These are phyloP conservation scores for Scophthalmus maximus DNA, from an alignment of 2,113 vertebrate genomes.

Conservation along the genomic window DNA sequence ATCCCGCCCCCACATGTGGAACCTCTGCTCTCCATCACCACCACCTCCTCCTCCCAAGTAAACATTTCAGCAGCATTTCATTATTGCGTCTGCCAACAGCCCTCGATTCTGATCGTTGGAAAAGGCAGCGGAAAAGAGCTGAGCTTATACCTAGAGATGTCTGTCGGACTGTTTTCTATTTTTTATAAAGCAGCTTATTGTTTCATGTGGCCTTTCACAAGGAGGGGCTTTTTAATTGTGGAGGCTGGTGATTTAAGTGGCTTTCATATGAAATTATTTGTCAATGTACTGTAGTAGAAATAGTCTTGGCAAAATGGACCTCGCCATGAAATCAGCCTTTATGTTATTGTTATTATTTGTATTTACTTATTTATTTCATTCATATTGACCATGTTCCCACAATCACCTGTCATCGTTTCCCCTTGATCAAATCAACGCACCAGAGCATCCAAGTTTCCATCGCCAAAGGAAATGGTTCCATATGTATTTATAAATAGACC, in stretches of 20 bases:
- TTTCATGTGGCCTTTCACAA: background rate
- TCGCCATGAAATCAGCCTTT: slow-evolving; percentile 4
- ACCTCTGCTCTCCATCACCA: background rate
- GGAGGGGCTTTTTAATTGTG: background rate
- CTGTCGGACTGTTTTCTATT: too few species aligned
- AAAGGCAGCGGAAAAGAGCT: background rate
- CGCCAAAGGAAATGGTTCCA: slow-evolving; percentile 23
- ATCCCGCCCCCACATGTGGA: slow-evolving; percentile 59
- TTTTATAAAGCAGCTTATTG: background rate
- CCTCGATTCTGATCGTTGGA: slow-evolving; percentile 6
- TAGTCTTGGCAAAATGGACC: slow-evolving; percentile 1
- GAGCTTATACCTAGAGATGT: too few species aligned
- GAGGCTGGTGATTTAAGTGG: background rate
- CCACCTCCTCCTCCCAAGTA: slow-evolving; percentile 47
- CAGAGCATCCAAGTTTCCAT: background rate
- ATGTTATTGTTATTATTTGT: too few species aligned
- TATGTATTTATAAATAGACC: slow-evolving; percentile 54
- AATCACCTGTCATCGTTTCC: background rate
- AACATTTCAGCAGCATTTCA: slow-evolving; percentile 62
- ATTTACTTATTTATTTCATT: background rate
- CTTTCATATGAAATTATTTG: too few species aligned
- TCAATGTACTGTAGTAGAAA: background rate
- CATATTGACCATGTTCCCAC: background rate
- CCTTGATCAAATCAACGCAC: slow-evolving; percentile 5
- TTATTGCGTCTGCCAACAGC: slow-evolving; percentile 45